Percentiles rank a stretch among this genome's conserved stretches.
phyloP scores from a whole-genome alignment of 2,797 vertebrate genomes.

The Tiaroga cobitis region DNA sequence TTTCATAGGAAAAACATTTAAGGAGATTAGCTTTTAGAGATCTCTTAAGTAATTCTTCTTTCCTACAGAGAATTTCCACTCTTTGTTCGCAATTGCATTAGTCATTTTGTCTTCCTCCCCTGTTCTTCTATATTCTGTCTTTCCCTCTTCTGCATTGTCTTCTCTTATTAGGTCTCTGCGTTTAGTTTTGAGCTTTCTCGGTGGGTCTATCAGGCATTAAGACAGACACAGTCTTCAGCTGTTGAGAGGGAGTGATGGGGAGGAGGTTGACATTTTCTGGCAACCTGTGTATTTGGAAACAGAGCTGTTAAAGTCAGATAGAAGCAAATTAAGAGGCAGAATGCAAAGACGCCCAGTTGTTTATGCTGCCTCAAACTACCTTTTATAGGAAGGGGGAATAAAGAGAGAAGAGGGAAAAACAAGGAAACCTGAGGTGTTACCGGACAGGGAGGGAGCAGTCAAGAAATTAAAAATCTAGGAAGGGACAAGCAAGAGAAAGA shows the following conservation, averaged over 20 bases:
- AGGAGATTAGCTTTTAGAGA: not conserved
- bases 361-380: not conserved
- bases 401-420: not conserved
- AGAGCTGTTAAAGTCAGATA: not conserved
- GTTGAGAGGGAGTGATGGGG: not conserved
- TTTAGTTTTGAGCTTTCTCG: conserved; percentile 13
- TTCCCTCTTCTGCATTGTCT: not conserved
- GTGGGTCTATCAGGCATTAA: not conserved
- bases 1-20: conserved; percentile 1
- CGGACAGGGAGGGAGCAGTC: conserved; percentile 46
- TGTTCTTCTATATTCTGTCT: not conserved
- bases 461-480: conserved; percentile 51
- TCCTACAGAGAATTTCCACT: not conserved
- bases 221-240: not conserved
- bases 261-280: conserved; percentile 1
- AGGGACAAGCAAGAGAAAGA: conserved; percentile 31
- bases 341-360: not conserved
- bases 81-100: not conserved
- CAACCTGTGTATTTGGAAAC: conserved; percentile 8
- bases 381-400: not conserved
- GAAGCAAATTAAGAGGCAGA: not conserved
- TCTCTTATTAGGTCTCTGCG: conserved; percentile 8
- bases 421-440: conserved; percentile 2
- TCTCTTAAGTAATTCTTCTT: not conserved
- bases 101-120: not conserved